Evolutionary conservation across 2,797 vertebrate genomes (phyloP).

Genomic region (Platyrinchus mystaceus): DNA sequence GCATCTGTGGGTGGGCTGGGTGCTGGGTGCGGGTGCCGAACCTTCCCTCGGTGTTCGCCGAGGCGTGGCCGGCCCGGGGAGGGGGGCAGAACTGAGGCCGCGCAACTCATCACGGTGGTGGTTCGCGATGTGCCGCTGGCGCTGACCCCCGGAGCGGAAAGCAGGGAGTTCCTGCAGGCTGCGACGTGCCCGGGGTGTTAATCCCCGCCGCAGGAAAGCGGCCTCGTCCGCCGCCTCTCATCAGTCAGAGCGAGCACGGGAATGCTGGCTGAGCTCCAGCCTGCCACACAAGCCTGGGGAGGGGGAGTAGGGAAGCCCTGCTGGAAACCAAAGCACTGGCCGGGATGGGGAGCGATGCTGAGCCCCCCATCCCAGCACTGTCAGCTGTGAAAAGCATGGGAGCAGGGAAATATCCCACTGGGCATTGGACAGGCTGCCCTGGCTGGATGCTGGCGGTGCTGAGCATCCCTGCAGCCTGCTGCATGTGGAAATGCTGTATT

Average conservation of each 20-base stretch:
- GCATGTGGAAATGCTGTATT: neutral
- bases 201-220: constrained; percentile 24
- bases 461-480: neutral
- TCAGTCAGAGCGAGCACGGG: neutral
- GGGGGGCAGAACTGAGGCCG: neutral
- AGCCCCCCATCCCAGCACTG: accelerated
- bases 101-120: neutral
- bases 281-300: neutral
- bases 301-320: neutral
- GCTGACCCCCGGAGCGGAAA: neutral
- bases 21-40: neutral
- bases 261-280: neutral
- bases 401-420: accelerated
- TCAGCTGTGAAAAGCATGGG: neutral
- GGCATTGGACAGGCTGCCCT: neutral
- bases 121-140: neutral
- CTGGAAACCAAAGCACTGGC: neutral
- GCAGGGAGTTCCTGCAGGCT: constrained; percentile 34
- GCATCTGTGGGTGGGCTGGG: neutral
- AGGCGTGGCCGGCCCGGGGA: accelerated
- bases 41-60: accelerated
- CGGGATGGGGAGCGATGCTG: neutral
- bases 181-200: constrained; percentile 43
- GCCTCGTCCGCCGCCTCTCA: neutral
- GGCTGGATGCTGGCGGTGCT: neutral